Evolutionary conservation across 2,888 invertebrate genomes (phyloP).

Genomic region (Oscheius sp.): DNA sequence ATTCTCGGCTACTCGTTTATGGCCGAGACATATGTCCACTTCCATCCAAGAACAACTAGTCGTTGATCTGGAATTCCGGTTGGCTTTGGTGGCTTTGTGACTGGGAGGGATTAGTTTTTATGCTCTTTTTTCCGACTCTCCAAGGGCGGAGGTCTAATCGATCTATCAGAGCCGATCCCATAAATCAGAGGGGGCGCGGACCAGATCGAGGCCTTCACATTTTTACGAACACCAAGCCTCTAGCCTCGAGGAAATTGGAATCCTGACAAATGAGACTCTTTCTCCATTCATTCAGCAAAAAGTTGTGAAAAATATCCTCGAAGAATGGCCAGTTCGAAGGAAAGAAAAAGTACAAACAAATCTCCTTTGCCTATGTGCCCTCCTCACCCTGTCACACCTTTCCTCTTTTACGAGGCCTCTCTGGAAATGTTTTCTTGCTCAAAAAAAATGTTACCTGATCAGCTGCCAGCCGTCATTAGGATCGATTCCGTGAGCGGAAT

Average conservation of each 20-base stretch:
- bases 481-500: conserved; percentile 12
- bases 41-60: not conserved
- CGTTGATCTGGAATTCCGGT: not conserved
- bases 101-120: conserved; percentile 3
- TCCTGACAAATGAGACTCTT: not conserved
- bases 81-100: not conserved
- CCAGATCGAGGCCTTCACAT: not conserved
- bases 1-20: not conserved
- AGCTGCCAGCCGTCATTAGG: conserved; percentile 27
- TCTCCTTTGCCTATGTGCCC: not conserved
- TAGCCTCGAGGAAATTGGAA: not conserved
- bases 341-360: no score
- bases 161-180: conserved; percentile 26
- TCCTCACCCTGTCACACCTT: not conserved
- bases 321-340: no score
- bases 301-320: not conserved
- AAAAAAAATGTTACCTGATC: not conserved
- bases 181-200: conserved; percentile 15
- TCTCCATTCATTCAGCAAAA: no score
- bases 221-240: not conserved
- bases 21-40: not conserved
- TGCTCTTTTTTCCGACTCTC: conserved; percentile 5
- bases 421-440: not conserved
- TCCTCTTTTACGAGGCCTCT: not conserved
- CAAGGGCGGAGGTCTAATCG: conserved; percentile 10